Evolutionary conservation across 2,797 vertebrate genomes (phyloP), one percentile per base, ranked within the genome.

Genomic region (Spondyliosoma cantharus): DNA sequence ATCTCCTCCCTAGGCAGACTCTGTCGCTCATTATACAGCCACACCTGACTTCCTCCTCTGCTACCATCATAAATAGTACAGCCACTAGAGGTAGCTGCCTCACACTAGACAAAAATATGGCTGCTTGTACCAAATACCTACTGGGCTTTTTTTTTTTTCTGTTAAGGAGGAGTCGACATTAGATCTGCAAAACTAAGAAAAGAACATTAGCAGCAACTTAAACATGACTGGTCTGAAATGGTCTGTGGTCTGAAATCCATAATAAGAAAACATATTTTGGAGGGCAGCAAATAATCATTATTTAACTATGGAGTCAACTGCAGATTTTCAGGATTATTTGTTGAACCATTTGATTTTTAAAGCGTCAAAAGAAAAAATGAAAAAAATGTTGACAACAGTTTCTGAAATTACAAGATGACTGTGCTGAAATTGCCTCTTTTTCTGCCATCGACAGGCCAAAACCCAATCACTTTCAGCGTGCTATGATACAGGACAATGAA

Each of bases 151-250:
- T n/a, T n/a, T n/a, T 29, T 29, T 29, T 27, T 32, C 32, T 32
- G 32, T 32, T 32, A 7, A 32, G 7, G 32, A 32, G 32, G 32
- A 32, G 32, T 32, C 7, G 8, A 53, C n/a, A 24, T 22, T 14
- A 14, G 46, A 48, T 17, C 5, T 48, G 48, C 54, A 19, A 58
- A 78, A 79, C 54, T 57, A 58, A 70, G 53, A 49, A 46, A 68
- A 49, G 0, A 11, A 50, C n/a, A 60, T 46, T 24, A 70, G 20
- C 11, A 14, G 5, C n/a, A 45, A 64, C 56, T 56, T 19, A 67
- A 71, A 32, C 62, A 29, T 63, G 37, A 69, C 7, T 52, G 20
- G 59, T 22, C 17, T 42, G n/a, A 56, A 46, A 60, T 60, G 32
- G 19, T 57, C 19, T 71, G 9, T 52, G 20, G 59, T 22, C 17